Evolutionary conservation across 2,888 invertebrate species (phyloP).

Genomic region (Periphyllus acericola): DNA sequence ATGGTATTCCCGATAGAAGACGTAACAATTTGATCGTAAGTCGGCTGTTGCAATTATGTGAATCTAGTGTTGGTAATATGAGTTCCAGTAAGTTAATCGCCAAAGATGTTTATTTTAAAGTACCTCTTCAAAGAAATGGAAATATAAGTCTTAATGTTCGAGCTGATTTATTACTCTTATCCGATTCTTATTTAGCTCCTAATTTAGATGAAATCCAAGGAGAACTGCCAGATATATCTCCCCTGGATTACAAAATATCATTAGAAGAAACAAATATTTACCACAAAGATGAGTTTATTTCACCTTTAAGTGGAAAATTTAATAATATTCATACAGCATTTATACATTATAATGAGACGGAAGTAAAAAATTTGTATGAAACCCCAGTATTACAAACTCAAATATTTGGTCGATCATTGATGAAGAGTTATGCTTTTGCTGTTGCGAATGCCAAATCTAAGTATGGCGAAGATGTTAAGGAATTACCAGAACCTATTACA

Average conservation of each 20-base stretch:
- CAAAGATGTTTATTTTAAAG: slow-evolving; percentile 63
- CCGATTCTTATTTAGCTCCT: slow-evolving; percentile 73
- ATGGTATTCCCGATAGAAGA: slow-evolving; percentile 79
- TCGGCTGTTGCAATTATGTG: slow-evolving; percentile 70
- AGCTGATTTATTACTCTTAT: slow-evolving; percentile 76
- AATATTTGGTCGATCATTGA: slow-evolving; percentile 75
- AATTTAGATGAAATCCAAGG: slow-evolving; percentile 67
- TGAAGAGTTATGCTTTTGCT: slow-evolving; percentile 82
- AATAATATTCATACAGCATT: slow-evolving; percentile 79
- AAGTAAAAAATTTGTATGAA: slow-evolving; percentile 77
- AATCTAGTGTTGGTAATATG: slow-evolving; percentile 66
- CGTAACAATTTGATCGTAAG: slow-evolving; percentile 73
- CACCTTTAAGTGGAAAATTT: slow-evolving; percentile 70
- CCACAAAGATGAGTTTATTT: slow-evolving; percentile 69
- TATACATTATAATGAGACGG: slow-evolving; percentile 74
- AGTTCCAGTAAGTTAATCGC: slow-evolving; percentile 57
- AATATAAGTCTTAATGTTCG: slow-evolving; percentile 74
- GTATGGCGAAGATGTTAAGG: slow-evolving; percentile 77
- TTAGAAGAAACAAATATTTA: slow-evolving; percentile 76
- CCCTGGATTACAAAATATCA: slow-evolving; percentile 79
- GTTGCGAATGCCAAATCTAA: slow-evolving; percentile 79
- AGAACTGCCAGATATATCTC: slow-evolving; percentile 78
- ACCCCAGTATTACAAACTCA: slow-evolving; percentile 76
- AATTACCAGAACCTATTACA: slow-evolving; percentile 80
- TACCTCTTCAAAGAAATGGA: slow-evolving; percentile 62